Base-by-base conservation (phyloP, 2,888 invertebrate species). In the Ochropacha duplaris region DNA sequence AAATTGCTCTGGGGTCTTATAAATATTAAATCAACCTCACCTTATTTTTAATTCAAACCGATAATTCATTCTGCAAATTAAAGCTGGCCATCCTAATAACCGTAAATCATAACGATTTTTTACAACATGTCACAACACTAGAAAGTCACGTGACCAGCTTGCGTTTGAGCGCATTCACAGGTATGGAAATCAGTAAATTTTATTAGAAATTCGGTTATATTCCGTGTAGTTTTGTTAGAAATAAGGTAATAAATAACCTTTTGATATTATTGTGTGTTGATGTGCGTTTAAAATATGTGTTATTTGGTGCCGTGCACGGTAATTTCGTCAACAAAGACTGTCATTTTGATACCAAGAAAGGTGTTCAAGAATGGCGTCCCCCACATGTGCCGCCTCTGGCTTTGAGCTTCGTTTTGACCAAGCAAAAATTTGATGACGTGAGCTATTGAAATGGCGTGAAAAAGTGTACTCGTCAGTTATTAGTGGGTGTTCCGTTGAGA, bases 341-440 rank as follows among this genome's bases (percentile, higher is more conserved):
- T 94, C 94, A 94, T 91, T 94, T 93, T 92, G 93, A 92, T 92
- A 93, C 92, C 93, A 89, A 94, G 93, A 93, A 94, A 92, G 94
- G 94, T 94, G 93, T 93, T 93, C 94, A 93, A 94, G 94, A 95
- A 95, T 95, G 95, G 95, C 95, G 95, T 95, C 95, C 94, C 93
- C 94, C 95, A 95, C 95, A 95, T 95, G 95, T 94, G 93, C 92
- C 89, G 92, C 84, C 84, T 84, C 79, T 77, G 86, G 81, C 84
- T 83, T 86, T 83, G 81, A 83, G 85, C 89, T 87, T 88, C 87
- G 80, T 78, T 79, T 85, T 76, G 83, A 78, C 78, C 73, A 81
- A 84, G 80, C 78, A 78, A 78, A 80, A 83, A 83, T 82, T 76
- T 80, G 86, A 84, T 90, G 87, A 87, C 88, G 88, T 87, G 86